Evolutionary conservation across 2,797 vertebrate genomes (phyloP).

Genomic region (Sebastes trivittatus): DNA sequence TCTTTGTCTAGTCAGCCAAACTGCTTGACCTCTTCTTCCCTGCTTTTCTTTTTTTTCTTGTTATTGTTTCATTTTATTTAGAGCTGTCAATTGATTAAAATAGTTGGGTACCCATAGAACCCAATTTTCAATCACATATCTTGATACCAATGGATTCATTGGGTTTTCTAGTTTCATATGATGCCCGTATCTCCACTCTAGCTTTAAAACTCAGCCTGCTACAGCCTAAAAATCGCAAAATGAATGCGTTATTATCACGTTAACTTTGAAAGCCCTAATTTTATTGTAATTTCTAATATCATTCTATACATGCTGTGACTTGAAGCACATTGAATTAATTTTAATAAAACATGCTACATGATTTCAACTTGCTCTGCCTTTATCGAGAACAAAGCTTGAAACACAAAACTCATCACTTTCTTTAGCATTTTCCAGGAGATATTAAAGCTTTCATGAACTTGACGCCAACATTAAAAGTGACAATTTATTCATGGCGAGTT

Average conservation of each 20-base stretch:
- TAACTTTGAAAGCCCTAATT: background rate
- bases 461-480: conserved; percentile 13
- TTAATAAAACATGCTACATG: background rate
- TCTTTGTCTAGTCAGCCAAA: background rate
- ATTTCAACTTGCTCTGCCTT: background rate
- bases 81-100: too few species aligned
- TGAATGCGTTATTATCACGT: too few species aligned
- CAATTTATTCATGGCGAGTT: conserved; percentile 17
- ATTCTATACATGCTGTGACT: background rate
- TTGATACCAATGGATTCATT: too few species aligned
- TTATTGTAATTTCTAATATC: background rate
- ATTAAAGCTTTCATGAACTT: conserved; percentile 13
- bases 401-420: background rate
- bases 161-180: too few species aligned
- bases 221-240: too few species aligned
- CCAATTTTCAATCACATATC: too few species aligned
- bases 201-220: too few species aligned
- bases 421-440: background rate
- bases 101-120: too few species aligned
- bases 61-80: background rate
- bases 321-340: background rate
- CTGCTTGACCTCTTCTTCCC: too few species aligned
- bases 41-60: background rate
- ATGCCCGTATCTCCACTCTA: too few species aligned
- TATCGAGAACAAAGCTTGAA: background rate